These are phyloP conservation scores for Phrynosoma blainvillii DNA, from an alignment of 2,113 vertebrate genomes.

Conservation along the genomic window DNA sequence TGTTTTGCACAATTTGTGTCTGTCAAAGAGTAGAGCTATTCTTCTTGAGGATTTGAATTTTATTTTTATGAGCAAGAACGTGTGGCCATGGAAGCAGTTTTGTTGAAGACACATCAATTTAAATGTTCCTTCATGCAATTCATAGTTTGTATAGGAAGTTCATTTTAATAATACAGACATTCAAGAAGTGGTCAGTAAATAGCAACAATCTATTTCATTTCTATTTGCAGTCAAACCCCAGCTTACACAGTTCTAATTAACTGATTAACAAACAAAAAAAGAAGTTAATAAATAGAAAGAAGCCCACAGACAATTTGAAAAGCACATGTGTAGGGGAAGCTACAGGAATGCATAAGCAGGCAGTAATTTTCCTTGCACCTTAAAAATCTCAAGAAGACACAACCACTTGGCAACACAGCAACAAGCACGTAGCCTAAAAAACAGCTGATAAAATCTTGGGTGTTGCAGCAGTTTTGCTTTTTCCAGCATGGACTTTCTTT, in stretches of 20 bases:
- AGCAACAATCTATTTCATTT: neutral
- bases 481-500: neutral
- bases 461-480: neutral
- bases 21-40: neutral
- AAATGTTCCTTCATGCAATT: neutral
- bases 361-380: neutral
- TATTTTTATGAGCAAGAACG: too few relatives aligned
- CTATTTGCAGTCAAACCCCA: neutral
- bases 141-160: neutral
- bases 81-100: neutral
- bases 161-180: neutral
- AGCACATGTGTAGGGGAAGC: neutral
- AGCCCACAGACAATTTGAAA: neutral
- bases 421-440: neutral
- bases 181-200: neutral
- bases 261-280: neutral
- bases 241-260: conserved; percentile 1
- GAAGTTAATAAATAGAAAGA: neutral
- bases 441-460: neutral
- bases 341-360: neutral
- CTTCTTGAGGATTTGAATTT: neutral
- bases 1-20: neutral
- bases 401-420: neutral
- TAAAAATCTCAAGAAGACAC: neutral
- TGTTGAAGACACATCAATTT: neutral